phyloP scores from a whole-genome alignment of 2,113 vertebrate genomes.

The Struthidea cinerea region DNA sequence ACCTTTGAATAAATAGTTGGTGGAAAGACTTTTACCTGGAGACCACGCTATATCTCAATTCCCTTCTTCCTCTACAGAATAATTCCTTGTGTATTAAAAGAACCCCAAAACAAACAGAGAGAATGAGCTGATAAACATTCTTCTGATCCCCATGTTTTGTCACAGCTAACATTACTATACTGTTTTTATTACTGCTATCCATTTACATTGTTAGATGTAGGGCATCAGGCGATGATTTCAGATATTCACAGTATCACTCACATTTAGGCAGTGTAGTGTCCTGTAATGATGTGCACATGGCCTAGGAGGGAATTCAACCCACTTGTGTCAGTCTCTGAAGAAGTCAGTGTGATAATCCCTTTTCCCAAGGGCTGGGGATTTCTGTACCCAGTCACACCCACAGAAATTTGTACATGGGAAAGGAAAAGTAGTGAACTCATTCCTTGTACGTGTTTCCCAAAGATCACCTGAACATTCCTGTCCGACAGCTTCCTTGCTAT shows the following conservation, averaged over 20 bases:
- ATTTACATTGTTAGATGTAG: not conserved
- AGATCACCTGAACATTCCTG: not conserved
- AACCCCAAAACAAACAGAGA: not conserved
- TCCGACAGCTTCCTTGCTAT: not conserved
- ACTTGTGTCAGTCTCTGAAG: not conserved
- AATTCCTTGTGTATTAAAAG: not conserved
- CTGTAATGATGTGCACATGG: not conserved
- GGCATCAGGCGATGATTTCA: not conserved
- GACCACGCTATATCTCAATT: not conserved
- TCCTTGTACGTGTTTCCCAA: not conserved
- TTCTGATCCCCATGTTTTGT: not conserved
- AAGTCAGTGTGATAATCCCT: not conserved
- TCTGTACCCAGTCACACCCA: not conserved
- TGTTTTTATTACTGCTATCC: not conserved
- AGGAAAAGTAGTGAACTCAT: not conserved
- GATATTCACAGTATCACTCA: not conserved
- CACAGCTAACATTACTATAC: not conserved
- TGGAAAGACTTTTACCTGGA: not conserved
- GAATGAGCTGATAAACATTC: not conserved
- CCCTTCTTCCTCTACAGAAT: not conserved
- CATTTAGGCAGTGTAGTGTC: not conserved
- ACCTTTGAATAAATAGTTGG: not conserved
- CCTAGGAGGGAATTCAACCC: not conserved
- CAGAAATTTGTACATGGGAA: accelerated
- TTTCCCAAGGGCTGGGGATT: not conserved